phyloP scores from a whole-genome alignment of 2,888 invertebrate species.

The Melinopterus prodromus region DNA sequence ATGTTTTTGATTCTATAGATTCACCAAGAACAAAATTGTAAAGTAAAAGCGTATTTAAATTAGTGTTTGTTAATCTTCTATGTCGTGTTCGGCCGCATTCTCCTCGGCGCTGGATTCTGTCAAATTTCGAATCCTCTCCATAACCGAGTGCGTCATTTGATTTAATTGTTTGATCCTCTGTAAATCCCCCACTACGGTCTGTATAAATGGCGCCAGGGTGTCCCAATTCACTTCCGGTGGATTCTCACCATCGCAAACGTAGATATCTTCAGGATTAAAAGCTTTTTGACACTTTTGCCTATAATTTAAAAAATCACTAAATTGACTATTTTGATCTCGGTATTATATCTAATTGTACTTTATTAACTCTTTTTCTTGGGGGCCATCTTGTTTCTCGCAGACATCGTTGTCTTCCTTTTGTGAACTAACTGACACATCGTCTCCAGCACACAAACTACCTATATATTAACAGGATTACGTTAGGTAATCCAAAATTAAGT shows the following conservation, averaged over 20 bases:
- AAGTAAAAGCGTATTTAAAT: not conserved
- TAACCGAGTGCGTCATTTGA: constrained; percentile 42
- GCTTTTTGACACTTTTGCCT: constrained; percentile 12
- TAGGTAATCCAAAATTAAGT: not conserved
- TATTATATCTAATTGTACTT: constrained; percentile 15
- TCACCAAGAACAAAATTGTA: not conserved
- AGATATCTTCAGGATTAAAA: constrained; percentile 31
- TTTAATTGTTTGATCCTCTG: constrained; percentile 42
- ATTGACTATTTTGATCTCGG: not conserved
- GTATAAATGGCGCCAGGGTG: constrained; percentile 43
- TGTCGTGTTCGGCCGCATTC: not conserved
- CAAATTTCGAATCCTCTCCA: constrained; percentile 48
- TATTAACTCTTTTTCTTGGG: constrained; percentile 40
- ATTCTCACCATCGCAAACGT: constrained; percentile 36
- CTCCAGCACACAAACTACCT: not conserved
- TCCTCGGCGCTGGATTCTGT: constrained; percentile 16
- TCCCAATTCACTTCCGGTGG: constrained; percentile 45
- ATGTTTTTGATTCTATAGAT: too few relatives aligned
- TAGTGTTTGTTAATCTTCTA: not conserved
- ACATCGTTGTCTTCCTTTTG: constrained; percentile 24
- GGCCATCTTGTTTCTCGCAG: constrained; percentile 43
- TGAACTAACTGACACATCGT: not conserved
- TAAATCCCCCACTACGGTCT: constrained; percentile 43
- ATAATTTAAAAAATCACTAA: not conserved
- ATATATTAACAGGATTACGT: not conserved